phyloP scores from a whole-genome alignment of 2,888 invertebrate genomes.

The Nomada fucata region DNA sequence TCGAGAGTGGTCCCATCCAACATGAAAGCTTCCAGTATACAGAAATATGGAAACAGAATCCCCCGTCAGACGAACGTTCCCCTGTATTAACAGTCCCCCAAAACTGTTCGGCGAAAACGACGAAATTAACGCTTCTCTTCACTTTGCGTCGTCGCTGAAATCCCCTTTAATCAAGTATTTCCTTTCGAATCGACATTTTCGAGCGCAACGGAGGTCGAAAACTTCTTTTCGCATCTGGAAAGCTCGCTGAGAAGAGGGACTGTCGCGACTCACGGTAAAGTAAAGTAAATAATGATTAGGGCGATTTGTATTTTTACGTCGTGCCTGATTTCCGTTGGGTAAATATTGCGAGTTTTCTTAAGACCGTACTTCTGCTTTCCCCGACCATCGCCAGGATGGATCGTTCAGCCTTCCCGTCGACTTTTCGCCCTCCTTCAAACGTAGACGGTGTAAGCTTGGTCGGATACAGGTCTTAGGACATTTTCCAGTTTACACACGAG shows the following conservation, averaged over 20 bases:
- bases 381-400: constrained; percentile 23
- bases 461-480: constrained; percentile 25
- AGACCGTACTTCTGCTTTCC: constrained; percentile 69
- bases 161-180: constrained; percentile 74
- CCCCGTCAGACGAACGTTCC: background rate
- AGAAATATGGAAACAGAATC: background rate
- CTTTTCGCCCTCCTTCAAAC: constrained; percentile 45
- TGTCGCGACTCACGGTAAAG: constrained; percentile 69
- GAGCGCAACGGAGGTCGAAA: constrained; percentile 68
- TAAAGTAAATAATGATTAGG: constrained; percentile 83
- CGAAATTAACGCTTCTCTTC: constrained; percentile 28
- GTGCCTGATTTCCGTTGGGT: constrained; percentile 81
- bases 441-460: constrained; percentile 26
- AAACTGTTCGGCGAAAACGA: constrained; percentile 2
- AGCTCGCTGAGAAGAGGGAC: constrained; percentile 45
- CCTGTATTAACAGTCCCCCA: background rate
- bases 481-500: constrained; percentile 29
- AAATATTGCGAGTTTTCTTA: constrained; percentile 83
- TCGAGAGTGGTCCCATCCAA: too few relatives aligned
- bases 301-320: constrained; percentile 82
- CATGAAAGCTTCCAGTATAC: too few relatives aligned
- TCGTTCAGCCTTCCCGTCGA: constrained; percentile 56
- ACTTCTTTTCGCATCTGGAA: constrained; percentile 63
- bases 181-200: constrained; percentile 63
- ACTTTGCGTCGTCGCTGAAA: constrained; percentile 54